phyloP scores from a whole-genome alignment of 2,113 vertebrate species.

The Calyptomena viridis region DNA sequence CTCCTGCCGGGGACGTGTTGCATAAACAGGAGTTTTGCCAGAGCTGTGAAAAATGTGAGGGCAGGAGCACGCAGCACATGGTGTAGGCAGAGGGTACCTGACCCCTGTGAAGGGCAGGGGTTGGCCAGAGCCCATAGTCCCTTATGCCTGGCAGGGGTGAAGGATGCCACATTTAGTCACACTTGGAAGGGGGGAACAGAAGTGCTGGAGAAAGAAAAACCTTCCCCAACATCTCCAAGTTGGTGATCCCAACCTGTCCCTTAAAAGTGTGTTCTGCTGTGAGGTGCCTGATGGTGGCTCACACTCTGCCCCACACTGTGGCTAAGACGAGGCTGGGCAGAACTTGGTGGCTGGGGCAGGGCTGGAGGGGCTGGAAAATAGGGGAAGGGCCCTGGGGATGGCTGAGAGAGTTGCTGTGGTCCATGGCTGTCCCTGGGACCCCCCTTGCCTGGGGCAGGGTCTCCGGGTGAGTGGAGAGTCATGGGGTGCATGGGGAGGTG shows the following conservation, averaged over 20 bases:
- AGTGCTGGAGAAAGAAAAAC: background rate
- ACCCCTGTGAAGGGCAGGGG: background rate
- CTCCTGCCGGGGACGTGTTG: constrained; percentile 9
- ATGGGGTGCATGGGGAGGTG: background rate
- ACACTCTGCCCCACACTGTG: background rate
- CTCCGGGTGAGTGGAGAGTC: rapidly evolving
- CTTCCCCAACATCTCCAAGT: rapidly evolving
- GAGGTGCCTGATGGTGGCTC: background rate
- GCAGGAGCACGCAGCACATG: background rate
- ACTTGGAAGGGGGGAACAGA: background rate
- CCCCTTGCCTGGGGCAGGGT: background rate
- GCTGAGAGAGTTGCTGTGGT: background rate
- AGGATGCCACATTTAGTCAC: background rate
- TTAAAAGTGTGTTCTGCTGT: background rate
- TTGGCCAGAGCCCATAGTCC: background rate
- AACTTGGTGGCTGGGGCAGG: background rate
- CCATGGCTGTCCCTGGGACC: background rate
- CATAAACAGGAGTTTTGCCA: constrained; percentile 58
- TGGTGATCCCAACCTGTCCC: background rate
- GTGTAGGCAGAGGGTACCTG: background rate
- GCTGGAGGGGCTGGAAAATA: background rate
- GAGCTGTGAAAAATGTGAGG: background rate
- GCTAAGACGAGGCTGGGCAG: background rate
- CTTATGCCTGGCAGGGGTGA: background rate
- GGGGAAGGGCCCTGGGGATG: background rate